A percentile compares a stretch with the other conserved stretches of the same genome.
Evolutionary conservation across 2,797 vertebrate species (phyloP).

Genomic region (Botia almorhae): DNA sequence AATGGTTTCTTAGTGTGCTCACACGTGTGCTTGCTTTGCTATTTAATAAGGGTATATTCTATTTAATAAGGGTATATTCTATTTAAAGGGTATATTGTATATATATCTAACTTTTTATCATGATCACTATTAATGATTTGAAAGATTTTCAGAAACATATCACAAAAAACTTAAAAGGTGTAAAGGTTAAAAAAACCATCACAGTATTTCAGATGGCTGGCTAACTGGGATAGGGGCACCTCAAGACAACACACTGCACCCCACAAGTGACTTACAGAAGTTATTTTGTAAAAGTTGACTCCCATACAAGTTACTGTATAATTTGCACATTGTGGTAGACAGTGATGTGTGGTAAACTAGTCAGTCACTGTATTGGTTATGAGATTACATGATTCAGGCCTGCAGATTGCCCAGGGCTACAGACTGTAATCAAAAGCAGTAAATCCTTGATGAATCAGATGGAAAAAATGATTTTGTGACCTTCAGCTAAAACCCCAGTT

Average conservation of each 20-base stretch:
- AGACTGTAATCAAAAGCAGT: constrained; percentile 35
- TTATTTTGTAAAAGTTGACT: not conserved
- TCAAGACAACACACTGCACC: not conserved
- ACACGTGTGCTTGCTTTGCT: not conserved
- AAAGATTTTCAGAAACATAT: not conserved
- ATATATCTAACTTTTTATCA: not conserved
- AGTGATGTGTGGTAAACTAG: constrained; percentile 66
- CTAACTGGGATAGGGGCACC: not conserved
- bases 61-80: not conserved
- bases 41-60: not conserved
- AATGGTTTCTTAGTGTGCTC: not conserved
- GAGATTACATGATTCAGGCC: constrained; percentile 40
- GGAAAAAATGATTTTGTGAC: constrained; percentile 70
- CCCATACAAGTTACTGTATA: not conserved
- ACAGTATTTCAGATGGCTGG: not conserved
- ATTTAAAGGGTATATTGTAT: too few relatives aligned
- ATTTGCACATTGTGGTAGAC: not conserved
- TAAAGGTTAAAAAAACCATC: not conserved
- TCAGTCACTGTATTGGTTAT: constrained; percentile 64
- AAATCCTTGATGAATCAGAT: constrained; percentile 56
- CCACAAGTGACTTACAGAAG: not conserved
- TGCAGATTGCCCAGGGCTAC: constrained; percentile 35
- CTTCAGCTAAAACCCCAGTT: constrained; percentile 64
- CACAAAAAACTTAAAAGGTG: not conserved
- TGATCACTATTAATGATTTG: not conserved